A percentile compares a stretch with the other conserved stretches of the same genome.
Evolutionary conservation across 2,113 vertebrate species (phyloP).

Genomic region (Theristicus caerulescens): DNA sequence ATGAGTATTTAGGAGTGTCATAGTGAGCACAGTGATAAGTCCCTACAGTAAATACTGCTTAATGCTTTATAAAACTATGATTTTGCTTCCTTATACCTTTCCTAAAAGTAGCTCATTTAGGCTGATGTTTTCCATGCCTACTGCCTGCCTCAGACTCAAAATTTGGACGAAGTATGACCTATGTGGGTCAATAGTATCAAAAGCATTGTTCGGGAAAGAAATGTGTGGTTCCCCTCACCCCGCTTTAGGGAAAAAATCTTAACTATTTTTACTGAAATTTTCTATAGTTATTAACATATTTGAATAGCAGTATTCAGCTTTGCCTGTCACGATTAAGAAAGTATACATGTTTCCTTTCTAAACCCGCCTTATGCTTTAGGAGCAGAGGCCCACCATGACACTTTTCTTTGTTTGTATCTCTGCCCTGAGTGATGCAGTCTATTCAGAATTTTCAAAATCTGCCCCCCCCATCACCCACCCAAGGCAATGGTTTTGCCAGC

Average conservation of each 20-base stretch:
- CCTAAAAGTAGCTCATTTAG: neutral
- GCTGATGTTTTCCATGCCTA: neutral
- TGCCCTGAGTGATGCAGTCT: accelerated
- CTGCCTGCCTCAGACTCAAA: neutral
- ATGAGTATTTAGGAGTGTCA: neutral
- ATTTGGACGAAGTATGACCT: neutral
- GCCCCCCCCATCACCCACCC: accelerated
- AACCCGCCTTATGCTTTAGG: neutral
- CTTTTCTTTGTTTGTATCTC: neutral
- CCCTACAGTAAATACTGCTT: neutral
- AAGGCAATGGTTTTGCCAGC: neutral
- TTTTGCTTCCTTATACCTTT: neutral
- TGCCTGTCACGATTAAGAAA: neutral
- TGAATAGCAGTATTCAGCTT: neutral
- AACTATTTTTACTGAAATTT: neutral
- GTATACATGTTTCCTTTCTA: neutral
- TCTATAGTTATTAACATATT: neutral
- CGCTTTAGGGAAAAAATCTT: neutral
- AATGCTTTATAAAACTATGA: neutral
- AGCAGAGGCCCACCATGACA: neutral
- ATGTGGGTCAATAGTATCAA: neutral
- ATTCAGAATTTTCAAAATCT: neutral
- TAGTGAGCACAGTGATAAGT: neutral
- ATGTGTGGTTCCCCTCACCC: accelerated
- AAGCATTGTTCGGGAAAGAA: neutral